Percentiles rank a stretch among this genome's conserved stretches.
These are phyloP conservation scores for Aspidapion aeneum DNA, from an alignment of 2,888 invertebrate species.

Conservation along the genomic window DNA sequence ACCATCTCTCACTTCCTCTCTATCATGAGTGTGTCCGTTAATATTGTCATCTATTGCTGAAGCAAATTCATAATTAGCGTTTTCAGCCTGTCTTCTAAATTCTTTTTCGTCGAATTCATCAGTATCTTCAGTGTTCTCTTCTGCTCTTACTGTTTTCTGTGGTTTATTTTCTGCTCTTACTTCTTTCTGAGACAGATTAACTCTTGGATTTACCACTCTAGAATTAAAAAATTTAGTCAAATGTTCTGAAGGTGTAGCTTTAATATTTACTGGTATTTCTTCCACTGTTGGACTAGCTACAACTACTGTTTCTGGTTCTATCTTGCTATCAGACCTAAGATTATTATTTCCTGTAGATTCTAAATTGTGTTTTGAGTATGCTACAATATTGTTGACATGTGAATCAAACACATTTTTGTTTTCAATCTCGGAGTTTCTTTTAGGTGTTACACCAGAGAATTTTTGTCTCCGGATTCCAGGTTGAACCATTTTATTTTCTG, in stretches of 20 bases:
- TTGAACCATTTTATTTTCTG: too few species aligned
- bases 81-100: slow-evolving; percentile 30
- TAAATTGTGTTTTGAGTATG: background rate
- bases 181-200: background rate
- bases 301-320: background rate
- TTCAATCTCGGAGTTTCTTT: background rate
- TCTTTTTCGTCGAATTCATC: slow-evolving; percentile 14
- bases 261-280: background rate
- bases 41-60: slow-evolving; percentile 50
- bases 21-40: slow-evolving; percentile 46
- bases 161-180: background rate
- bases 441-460: background rate
- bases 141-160: background rate
- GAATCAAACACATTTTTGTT: background rate
- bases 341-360: too few species aligned
- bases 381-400: background rate
- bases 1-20: slow-evolving; percentile 49
- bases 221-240: background rate
- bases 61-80: slow-evolving; percentile 48
- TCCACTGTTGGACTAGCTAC: background rate
- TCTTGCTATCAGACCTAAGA: too few species aligned
- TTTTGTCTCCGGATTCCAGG: background rate
- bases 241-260: background rate
- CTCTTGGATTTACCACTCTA: background rate
- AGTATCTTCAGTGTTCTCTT: background rate